Conservation (phyloP, 92 coral and sea anemone genomes). For the Palythoa caribaeorum region DNA sequence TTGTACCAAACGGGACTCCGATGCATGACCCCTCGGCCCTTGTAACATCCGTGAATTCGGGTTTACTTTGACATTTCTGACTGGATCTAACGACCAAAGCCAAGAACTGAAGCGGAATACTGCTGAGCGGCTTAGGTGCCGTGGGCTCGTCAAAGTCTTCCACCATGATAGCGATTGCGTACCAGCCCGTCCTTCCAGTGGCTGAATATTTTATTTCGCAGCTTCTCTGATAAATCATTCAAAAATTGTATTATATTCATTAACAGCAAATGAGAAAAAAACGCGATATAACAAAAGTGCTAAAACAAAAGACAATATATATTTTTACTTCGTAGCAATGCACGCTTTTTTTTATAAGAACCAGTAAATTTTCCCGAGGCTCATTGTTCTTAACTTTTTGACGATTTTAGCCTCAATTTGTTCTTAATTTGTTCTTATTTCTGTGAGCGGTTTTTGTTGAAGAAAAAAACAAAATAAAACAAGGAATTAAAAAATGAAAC, state of each 20-base stretch:
- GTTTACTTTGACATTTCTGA: slow-evolving; percentile 65
- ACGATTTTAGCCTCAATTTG: too few species aligned
- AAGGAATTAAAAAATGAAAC: too few species aligned
- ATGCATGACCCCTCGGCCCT: slow-evolving; percentile 81
- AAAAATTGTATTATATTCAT: too few species aligned
- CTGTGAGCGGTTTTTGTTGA: too few species aligned
- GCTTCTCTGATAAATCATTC: slow-evolving; percentile 50
- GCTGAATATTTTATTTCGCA: slow-evolving; percentile 72
- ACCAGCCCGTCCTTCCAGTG: slow-evolving; percentile 54
- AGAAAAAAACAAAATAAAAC: too few species aligned
- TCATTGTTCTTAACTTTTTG: too few species aligned
- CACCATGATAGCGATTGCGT: slow-evolving; percentile 76
- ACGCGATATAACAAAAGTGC: not conserved
- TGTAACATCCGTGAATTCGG: slow-evolving; percentile 70
- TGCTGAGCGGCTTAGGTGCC: slow-evolving; percentile 66
- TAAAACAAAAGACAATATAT: not conserved
- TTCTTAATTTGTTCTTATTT: too few species aligned
- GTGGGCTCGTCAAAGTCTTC: slow-evolving; percentile 75
- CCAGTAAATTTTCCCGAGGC: too few species aligned
- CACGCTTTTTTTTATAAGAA: too few species aligned
- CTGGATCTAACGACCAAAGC: slow-evolving; percentile 62
- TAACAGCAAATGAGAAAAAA: not conserved
- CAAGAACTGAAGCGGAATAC: slow-evolving; percentile 84
- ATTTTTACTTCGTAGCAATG: too few species aligned
- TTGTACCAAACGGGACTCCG: slow-evolving; percentile 70